phyloP scores from a whole-genome alignment of 2,888 invertebrate species.

The Plebejus anna region DNA sequence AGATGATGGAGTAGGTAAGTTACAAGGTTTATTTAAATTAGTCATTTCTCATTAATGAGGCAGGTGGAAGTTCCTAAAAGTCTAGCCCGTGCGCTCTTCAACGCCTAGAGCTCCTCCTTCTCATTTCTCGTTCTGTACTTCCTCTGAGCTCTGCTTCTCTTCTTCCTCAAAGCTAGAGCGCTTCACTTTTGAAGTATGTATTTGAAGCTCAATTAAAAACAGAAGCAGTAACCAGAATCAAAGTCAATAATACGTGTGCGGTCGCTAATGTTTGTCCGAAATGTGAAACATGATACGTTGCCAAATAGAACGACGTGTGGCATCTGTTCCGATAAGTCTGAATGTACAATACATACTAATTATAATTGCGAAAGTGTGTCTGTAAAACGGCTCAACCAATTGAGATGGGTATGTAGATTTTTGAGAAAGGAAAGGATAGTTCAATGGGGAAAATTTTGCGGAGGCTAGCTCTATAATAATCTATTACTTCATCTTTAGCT shows the following conservation, averaged over 20 bases:
- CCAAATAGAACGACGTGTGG: constrained; percentile 9
- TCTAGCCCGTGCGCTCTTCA: not conserved
- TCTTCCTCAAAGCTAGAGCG: no score
- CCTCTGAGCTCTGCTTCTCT: no score
- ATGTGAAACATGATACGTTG: constrained; percentile 12
- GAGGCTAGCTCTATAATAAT: not conserved
- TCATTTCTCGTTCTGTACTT: not conserved
- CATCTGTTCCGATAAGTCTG: constrained; percentile 16
- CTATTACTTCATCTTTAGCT: not conserved
- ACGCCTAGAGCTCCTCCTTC: not conserved
- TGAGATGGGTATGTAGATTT: no score
- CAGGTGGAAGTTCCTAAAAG: no score
- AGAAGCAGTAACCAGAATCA: not conserved
- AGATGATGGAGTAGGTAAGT: no score
- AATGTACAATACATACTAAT: not conserved
- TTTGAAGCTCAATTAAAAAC: not conserved
- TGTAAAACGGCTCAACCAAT: no score
- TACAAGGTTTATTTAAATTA: no score
- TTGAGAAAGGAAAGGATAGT: no score
- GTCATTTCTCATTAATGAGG: no score
- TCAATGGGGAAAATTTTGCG: no score
- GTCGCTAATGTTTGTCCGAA: not conserved
- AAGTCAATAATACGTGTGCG: constrained; percentile 15
- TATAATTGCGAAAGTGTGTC: no score
- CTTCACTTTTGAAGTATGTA: not conserved